Evolutionary conservation across 2,888 invertebrate genomes (phyloP), one percentile per base, ranked within the genome.

Genomic region (Rhingia campestris): DNA sequence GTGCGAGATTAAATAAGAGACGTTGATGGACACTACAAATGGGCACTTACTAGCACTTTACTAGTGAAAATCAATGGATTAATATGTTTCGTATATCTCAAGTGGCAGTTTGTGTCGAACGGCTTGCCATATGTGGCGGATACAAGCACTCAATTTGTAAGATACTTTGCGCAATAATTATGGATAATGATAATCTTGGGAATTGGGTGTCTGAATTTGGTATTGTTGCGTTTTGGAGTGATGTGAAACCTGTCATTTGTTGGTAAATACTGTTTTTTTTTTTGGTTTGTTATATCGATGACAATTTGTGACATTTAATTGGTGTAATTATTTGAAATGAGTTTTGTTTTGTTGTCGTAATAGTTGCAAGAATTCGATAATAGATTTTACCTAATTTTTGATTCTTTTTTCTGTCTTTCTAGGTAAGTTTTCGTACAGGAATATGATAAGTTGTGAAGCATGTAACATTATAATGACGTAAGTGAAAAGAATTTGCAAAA

Each of bases 181-280:
- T 70, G 59, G 80, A 70, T 66, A 75, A 84, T 74, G 74, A 84
- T 58, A 75, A 80, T 70, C 84, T 84, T 74, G 84, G 84, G 84
- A 84, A 84, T 75, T 49, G 59, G n/a, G 6, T 70, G 64, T 49
- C 45, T 64, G 39, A 49, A 56, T 67, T 67, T 70, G 70, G 70
- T 64, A 45, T 75, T 63, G 37, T 64, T 51, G 47, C n/a, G 49
- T 51, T 14, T 5, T 7, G 30, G 6, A 45, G 22, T 2, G 22
- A 37, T 43, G 53, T 43, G 43, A 45, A 54, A 56, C n/a, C 73
- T 64, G 69, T 47, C 37, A 33, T 35, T 41, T 43, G 41, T 43
- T 53, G 51, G 22, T 22, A 22, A 22, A 22, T 22, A 2, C 22
- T 22, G 2, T 22, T 22, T 22, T 22, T 22, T 22, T 22, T 22